phyloP scores from a whole-genome alignment of 2,113 vertebrate species.

The Bubalus kerabau region DNA sequence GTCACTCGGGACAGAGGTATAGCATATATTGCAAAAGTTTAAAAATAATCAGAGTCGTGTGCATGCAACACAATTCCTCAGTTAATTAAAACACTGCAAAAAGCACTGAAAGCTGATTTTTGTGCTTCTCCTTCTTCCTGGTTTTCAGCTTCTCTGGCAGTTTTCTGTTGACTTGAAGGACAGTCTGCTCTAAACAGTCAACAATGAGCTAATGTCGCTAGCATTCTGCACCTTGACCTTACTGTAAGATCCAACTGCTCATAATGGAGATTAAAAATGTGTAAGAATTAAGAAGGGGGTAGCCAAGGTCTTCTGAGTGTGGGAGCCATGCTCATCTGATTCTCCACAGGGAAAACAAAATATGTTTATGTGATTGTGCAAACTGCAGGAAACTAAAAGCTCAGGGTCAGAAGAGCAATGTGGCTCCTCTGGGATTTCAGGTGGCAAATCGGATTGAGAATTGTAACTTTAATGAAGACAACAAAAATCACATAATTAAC shows the following conservation, averaged over 20 bases:
- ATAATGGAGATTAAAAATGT: not conserved
- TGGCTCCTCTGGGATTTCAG: slow-evolving; percentile 66
- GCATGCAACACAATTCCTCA: slow-evolving; percentile 36
- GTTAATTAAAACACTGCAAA: slow-evolving; percentile 51
- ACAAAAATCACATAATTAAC: slow-evolving; percentile 77
- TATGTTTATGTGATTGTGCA: slow-evolving; percentile 45
- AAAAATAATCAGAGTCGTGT: slow-evolving; percentile 49
- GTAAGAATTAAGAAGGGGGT: slow-evolving; percentile 33
- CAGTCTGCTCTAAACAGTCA: slow-evolving; percentile 28
- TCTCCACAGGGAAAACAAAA: slow-evolving; percentile 56
- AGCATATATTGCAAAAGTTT: slow-evolving; percentile 30
- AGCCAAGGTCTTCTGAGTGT: slow-evolving; percentile 12
- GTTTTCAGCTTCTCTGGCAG: slow-evolving; percentile 56
- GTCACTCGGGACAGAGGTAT: slow-evolving; percentile 25
- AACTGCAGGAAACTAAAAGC: slow-evolving; percentile 51
- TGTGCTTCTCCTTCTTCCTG: slow-evolving; percentile 16
- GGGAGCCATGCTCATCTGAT: slow-evolving; percentile 42
- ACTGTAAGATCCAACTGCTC: not conserved
- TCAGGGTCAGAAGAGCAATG: slow-evolving; percentile 51
- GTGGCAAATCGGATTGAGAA: slow-evolving; percentile 75
- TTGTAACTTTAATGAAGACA: slow-evolving; percentile 69
- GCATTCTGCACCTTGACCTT: not conserved
- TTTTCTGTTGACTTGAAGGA: slow-evolving; percentile 58
- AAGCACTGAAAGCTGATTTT: slow-evolving; percentile 46
- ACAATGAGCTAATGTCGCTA: not conserved